These are phyloP conservation scores for Melanogrammus aeglefinus DNA, from an alignment of 2,797 vertebrate genomes.

Conservation along the genomic window DNA sequence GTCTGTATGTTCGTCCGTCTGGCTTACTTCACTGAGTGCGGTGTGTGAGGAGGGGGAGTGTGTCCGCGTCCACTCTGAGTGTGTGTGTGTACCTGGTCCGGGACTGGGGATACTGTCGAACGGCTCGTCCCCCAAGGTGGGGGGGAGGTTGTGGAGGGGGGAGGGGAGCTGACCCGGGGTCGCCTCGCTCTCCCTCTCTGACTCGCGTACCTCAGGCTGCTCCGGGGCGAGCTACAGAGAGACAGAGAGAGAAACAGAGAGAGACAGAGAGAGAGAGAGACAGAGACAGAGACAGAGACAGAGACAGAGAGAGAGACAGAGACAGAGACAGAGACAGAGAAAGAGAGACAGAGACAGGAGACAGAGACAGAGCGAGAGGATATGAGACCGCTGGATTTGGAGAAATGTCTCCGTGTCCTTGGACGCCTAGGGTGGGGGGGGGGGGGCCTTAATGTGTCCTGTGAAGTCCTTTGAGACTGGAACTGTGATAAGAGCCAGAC, in stretches of 20 bases:
- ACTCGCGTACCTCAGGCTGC: slow-evolving; percentile 46
- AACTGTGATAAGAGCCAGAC: too few relatives aligned
- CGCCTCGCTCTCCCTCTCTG: neutral
- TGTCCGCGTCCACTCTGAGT: neutral
- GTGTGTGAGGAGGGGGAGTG: neutral
- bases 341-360: slow-evolving; percentile 14
- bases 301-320: slow-evolving; percentile 13
- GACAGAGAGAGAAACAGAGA: neutral
- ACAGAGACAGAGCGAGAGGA: too few relatives aligned
- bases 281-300: neutral
- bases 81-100: slow-evolving; percentile 54
- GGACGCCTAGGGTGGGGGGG: too few relatives aligned
- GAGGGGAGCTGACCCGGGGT: neutral
- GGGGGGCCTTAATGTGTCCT: too few relatives aligned
- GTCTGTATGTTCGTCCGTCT: too few relatives aligned
- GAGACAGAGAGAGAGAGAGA: neutral
- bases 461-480: too few relatives aligned
- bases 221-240: slow-evolving; percentile 43
- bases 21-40: too few relatives aligned
- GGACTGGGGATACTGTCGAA: slow-evolving; percentile 48
- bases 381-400: too few relatives aligned
- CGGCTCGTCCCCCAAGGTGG: slow-evolving; percentile 1
- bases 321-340: slow-evolving; percentile 10
- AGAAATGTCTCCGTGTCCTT: too few relatives aligned
- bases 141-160: neutral